Base-by-base conservation (phyloP, 2,113 vertebrate genomes). In the Chloropsis cyanopogon region DNA sequence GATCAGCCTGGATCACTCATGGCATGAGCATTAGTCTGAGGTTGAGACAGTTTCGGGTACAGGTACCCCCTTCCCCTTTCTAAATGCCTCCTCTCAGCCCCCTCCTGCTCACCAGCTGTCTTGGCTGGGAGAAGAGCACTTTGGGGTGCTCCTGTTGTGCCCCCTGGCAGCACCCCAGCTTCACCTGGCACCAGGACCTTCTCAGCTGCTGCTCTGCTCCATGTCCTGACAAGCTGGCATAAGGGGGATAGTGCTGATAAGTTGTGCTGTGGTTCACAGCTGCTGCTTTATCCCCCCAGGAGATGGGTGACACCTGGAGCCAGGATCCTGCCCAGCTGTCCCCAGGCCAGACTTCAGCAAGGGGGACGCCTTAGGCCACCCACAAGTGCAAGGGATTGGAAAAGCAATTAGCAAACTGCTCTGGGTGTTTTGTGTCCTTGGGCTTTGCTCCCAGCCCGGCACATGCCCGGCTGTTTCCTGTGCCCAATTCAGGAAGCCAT, bases 401-500 rank as follows among this genome's bases (percentile, higher is more conserved):
- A 59, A 59, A 44, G 12, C 68, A 53, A 24, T n/a, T 7, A 31
- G 37, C 2, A 1, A 0, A 0, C 12, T 24, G 19, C 0, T 1
- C 31, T 0, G 1, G 35, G 35, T 59, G 20, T 57, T 95, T 50
- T 46, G 15, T 46, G 14, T 68, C 35, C 41, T 46, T 4, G 3
- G 53, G 7, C 65, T 63, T 75, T 41, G 65, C 60, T 61, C 46
- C n/a, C 3, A 3, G 35, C 65, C 60, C 0, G 0, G 41, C 3
- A 2, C 10, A 1, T 42, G 31, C 54, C 68, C 1, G 3, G 21
- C 53, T 79, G 26, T 54, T 93, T 33, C 52, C 12, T 0, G 1
- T 57, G 35, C 44, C 70, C 0, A 3, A 0, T 54, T 68, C 0
- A 9, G 47, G 65, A 78, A 79, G 57, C 23, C 0, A 0, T 59